Conservation (phyloP, 2,113 vertebrate genomes). For the Misgurnus anguillicaudatus region DNA sequence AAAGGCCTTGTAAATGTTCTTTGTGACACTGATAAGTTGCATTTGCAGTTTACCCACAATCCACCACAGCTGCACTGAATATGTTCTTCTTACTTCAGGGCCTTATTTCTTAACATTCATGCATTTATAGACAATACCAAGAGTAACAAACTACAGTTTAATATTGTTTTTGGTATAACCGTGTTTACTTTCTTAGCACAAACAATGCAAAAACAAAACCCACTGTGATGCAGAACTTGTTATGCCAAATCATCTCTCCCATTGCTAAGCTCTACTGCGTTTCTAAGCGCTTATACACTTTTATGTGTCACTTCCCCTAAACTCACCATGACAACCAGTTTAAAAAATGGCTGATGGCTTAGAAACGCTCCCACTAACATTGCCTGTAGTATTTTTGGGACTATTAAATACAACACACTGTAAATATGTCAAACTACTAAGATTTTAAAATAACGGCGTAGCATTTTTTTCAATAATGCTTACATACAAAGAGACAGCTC, state of each 20-base stretch:
- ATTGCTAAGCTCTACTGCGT: too few relatives aligned
- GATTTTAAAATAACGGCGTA: background rate
- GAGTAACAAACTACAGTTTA: slow-evolving; percentile 3
- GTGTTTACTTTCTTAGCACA: background rate
- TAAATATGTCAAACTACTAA: background rate
- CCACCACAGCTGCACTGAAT: background rate
- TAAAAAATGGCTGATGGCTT: background rate
- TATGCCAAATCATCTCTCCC: background rate
- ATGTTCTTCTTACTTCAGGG: background rate
- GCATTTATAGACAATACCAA: background rate
- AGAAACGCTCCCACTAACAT: background rate
- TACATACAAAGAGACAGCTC: background rate
- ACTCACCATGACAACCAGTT: background rate
- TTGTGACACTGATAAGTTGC: slow-evolving; percentile 1
- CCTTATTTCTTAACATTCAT: background rate
- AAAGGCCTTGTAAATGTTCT: background rate
- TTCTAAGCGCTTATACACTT: background rate
- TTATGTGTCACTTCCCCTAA: background rate
- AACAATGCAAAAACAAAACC: background rate
- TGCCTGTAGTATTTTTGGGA: background rate
- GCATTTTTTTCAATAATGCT: background rate
- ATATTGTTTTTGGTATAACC: background rate
- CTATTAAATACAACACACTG: slow-evolving; percentile 1
- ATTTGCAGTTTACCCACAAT: background rate
- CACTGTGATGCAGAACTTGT: background rate